Conservation (phyloP, 1,140 invertebrate genomes). For the Halictus rubicundus region DNA sequence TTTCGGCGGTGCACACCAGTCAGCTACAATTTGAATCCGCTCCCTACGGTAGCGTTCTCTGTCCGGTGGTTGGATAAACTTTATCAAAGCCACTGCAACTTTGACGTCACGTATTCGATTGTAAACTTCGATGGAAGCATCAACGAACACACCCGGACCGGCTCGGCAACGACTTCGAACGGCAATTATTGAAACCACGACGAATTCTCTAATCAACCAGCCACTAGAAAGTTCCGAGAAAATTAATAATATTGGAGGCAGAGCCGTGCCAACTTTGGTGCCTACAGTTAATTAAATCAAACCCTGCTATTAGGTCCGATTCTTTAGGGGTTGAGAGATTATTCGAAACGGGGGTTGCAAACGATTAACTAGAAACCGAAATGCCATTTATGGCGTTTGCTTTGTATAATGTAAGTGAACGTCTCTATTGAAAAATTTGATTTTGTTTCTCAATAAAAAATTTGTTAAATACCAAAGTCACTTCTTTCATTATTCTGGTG, state of each 20-base stretch:
- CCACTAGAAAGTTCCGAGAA: background rate
- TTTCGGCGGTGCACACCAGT: conserved; percentile 29
- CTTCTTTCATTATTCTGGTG: no score
- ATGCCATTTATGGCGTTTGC: no score
- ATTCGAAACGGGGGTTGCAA: no score
- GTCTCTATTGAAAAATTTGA: no score
- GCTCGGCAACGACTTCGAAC: background rate
- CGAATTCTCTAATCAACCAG: background rate
- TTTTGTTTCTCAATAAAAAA: no score
- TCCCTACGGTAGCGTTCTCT: conserved; percentile 14
- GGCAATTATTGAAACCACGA: background rate
- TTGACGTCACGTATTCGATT: conserved; percentile 22
- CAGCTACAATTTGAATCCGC: conserved; percentile 36
- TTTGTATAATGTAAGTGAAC: no score
- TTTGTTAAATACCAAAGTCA: no score
- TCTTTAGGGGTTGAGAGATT: no score
- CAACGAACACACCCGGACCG: conserved; percentile 1
- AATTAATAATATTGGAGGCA: background rate
- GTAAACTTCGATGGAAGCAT: conserved; percentile 30
- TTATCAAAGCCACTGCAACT: conserved; percentile 41
- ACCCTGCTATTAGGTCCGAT: no score
- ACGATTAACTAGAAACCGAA: no score
- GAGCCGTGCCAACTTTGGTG: no score
- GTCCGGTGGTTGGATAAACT: conserved; percentile 43
- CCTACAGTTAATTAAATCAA: no score